These are phyloP conservation scores for Aramus guarauna DNA, from an alignment of 2,113 vertebrate genomes.

Conservation along the genomic window DNA sequence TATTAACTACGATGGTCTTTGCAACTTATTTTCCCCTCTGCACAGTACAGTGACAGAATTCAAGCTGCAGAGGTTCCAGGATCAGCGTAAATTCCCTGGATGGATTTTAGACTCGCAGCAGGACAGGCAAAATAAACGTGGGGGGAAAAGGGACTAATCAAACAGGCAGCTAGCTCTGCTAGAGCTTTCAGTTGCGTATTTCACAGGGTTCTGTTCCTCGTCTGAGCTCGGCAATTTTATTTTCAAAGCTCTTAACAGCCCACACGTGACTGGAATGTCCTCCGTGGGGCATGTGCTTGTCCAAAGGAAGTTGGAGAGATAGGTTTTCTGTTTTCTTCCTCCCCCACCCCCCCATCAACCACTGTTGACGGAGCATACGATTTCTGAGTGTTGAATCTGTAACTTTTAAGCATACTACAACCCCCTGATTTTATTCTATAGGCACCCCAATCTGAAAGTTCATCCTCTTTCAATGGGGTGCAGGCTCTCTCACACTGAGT, in stretches of 20 bases:
- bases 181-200: neutral
- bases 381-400: neutral
- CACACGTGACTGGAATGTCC: neutral
- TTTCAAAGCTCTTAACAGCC: neutral
- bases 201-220: neutral
- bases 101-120: neutral
- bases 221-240: neutral
- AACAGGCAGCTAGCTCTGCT: neutral
- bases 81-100: neutral
- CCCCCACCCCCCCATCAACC: fast-evolving
- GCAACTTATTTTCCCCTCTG: neutral
- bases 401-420: neutral
- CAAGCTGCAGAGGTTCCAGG: neutral
- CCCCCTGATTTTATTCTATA: neutral
- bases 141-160: neutral
- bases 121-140: neutral
- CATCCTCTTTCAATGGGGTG: neutral
- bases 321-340: neutral
- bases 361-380: neutral
- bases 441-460: neutral
- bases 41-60: neutral
- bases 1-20: neutral
- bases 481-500: fast-evolving
- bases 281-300: neutral
- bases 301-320: neutral